Base-by-base conservation (phyloP, 2,113 vertebrate species). In the Hippocampus abdominalis region DNA sequence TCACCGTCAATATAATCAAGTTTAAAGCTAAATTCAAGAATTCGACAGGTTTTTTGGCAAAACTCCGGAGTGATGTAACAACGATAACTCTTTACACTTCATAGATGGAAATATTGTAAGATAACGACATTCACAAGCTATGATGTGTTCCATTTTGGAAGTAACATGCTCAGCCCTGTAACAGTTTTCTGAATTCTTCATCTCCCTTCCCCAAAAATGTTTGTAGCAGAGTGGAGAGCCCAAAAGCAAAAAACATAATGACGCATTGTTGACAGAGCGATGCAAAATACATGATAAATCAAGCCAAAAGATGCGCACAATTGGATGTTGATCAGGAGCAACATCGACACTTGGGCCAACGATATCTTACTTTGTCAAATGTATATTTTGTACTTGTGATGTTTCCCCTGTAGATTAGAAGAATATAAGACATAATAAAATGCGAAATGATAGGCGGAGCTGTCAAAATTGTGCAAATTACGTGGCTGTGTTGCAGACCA, bases 401-500 rank as follows among this genome's bases (percentile, higher is more conserved):
- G 49, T 53, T n/a, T n/a, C 8, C 8, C 49, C 21, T 51, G 48
- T 21, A 8, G 21, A 53, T 53, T 53, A 9, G 49, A 53, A 53
- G 6, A 21, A 53, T 53, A 53, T n/a, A 3, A 53, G 21, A n/a
- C 8, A n/a, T 53, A 21, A 53, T n/a, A 53, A 9, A 21, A 53
- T 10, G 20, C n/a, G 9, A 53, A 13, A 29, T 32, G 15, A 29
- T 18, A n/a, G 15, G 57, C 18, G 57, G 25, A 60, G 57, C 57
- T 32, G 13, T 32, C 61, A 11, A 40, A 10, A 23, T 11, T 63
- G 18, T 39, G 32, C 20, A 63, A 63, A n/a, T n/a, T 13, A 63
- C 12, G 60, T 39, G 32, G 36, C 60, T 40, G 60, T 63, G 61
- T 63, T 42, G 10, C 61, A 63, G 61, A 42, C 61, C 60, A 62